Evolutionary conservation across 2,113 vertebrate genomes (phyloP).

Genomic region (Cichladusa arquata): DNA sequence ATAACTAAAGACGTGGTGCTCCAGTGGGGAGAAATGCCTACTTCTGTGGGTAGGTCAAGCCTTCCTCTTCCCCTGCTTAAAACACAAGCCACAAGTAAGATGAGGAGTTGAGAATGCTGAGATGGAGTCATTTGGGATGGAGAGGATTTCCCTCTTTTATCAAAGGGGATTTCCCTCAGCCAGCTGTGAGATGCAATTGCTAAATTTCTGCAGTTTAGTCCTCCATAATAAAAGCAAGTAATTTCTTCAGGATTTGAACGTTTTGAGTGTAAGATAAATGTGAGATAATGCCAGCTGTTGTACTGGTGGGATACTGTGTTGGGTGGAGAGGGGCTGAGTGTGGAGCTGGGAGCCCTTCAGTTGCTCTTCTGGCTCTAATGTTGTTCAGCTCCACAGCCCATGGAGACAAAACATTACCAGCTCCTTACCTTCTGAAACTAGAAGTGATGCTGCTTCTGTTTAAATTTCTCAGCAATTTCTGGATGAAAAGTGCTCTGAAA

Average conservation of each 20-base stretch:
- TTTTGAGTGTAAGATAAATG: neutral
- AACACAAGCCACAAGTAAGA: slow-evolving; percentile 36
- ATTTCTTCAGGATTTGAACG: neutral
- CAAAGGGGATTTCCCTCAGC: neutral
- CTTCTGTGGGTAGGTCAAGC: slow-evolving; percentile 93
- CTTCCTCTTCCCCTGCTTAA: slow-evolving; percentile 61
- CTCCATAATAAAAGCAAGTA: neutral
- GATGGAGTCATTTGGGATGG: neutral
- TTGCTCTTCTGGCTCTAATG: neutral
- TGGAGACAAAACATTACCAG: neutral
- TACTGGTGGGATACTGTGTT: neutral
- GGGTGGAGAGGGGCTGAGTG: neutral
- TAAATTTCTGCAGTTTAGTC: neutral
- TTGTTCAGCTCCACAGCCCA: neutral
- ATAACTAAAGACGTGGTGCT: slow-evolving; percentile 99
- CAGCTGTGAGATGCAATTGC: neutral
- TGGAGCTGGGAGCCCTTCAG: neutral
- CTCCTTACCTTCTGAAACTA: accelerated
- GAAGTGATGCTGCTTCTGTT: neutral
- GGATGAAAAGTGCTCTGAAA: neutral
- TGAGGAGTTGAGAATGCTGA: slow-evolving; percentile 35
- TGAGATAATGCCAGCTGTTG: neutral
- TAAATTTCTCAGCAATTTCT: neutral
- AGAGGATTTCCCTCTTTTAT: neutral
- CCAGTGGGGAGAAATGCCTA: slow-evolving; percentile 99